Evolutionary conservation across 2,797 vertebrate genomes (phyloP).

Genomic region (Coilia nasus): DNA sequence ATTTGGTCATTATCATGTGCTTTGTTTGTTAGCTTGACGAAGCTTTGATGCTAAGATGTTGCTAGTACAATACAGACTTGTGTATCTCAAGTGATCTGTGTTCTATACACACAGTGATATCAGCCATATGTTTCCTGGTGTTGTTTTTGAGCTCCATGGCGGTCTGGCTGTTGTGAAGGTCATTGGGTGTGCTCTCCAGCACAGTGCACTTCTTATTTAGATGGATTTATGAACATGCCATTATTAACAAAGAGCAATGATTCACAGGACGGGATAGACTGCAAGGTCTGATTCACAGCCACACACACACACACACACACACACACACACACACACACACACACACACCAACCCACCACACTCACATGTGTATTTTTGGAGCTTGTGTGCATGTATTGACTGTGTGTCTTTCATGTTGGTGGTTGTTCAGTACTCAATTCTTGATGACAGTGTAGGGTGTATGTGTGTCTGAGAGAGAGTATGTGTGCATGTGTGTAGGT

Average conservation of each 20-base stretch:
- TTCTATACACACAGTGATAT: not conserved
- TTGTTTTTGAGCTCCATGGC: not conserved
- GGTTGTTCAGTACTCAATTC: not conserved
- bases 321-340: not conserved
- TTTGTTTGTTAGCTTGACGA: not conserved
- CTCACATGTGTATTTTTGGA: too few relatives aligned
- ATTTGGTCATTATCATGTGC: not conserved
- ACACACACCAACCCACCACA: not conserved
- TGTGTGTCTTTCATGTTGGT: not conserved
- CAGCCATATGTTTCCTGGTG: not conserved
- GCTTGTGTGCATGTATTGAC: not conserved
- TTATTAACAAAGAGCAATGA: not conserved
- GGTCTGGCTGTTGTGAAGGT: not conserved
- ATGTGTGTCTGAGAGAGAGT: not conserved
- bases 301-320: not conserved
- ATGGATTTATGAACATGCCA: not conserved
- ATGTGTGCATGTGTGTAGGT: slow-evolving; percentile 36
- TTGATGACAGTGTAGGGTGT: not conserved
- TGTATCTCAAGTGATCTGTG: not conserved
- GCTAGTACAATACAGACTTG: not conserved
- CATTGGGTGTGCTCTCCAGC: not conserved
- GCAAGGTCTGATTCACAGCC: not conserved
- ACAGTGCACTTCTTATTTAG: not conserved
- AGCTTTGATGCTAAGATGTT: not conserved
- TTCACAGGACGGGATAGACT: not conserved